Evolutionary conservation across 2,797 vertebrate genomes (phyloP).

Genomic region (Telmatherina bonti): DNA sequence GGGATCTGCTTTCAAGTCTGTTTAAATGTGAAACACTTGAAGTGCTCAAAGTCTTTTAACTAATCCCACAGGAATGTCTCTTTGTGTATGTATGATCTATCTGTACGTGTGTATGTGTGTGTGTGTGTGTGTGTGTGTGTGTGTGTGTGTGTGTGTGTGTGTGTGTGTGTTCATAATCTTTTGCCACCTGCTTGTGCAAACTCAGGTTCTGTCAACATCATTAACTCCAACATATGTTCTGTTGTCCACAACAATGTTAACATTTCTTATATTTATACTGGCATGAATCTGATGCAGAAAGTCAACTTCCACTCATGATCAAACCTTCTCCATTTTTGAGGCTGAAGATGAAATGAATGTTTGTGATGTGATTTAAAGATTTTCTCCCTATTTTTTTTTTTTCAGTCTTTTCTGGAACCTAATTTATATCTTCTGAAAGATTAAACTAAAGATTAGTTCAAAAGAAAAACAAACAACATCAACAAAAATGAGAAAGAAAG

Average conservation of each 20-base stretch:
- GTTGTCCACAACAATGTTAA: slow-evolving; percentile 12
- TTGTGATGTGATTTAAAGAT: not conserved
- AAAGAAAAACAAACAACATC: not conserved
- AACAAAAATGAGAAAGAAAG: not conserved
- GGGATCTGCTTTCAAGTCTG: slow-evolving; percentile 80
- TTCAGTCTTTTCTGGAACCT: not conserved
- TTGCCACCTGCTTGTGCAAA: slow-evolving; percentile 41
- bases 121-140: slow-evolving; percentile 19
- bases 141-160: slow-evolving; percentile 30
- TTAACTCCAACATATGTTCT: slow-evolving; percentile 20
- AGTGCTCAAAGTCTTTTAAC: slow-evolving; percentile 63
- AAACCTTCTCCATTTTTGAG: not conserved
- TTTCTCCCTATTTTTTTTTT: not conserved
- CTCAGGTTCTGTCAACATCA: slow-evolving; percentile 37
- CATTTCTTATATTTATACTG: not conserved
- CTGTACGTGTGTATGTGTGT: slow-evolving; percentile 22
- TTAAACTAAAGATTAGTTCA: too few species aligned
- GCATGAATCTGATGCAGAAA: not conserved
- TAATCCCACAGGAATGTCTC: slow-evolving; percentile 67
- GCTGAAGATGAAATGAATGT: too few species aligned
- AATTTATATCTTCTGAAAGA: not conserved
- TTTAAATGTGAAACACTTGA: slow-evolving; percentile 73
- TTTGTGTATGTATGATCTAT: slow-evolving; percentile 30
- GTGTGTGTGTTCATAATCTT: slow-evolving; percentile 10
- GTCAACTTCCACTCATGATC: not conserved